A percentile compares a stretch with the other conserved stretches of the same genome.
Conservation (phyloP, 92 coral and sea anemone species). For the Palythoa grandiflora region DNA sequence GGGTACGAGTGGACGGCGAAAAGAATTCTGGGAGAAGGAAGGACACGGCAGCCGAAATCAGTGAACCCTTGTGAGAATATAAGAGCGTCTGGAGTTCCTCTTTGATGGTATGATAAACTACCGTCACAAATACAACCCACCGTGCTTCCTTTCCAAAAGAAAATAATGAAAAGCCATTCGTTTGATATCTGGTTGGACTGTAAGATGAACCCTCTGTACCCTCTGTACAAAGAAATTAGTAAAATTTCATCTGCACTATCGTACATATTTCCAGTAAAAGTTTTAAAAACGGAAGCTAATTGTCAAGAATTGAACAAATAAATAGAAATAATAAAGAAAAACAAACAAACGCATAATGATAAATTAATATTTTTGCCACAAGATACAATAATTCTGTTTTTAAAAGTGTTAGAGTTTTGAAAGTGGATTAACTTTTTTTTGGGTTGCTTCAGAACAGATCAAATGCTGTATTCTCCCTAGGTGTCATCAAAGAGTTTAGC, state of each 20-base stretch:
- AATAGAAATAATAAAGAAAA: not conserved
- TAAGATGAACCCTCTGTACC: not conserved
- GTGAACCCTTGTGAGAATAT: conserved; percentile 35
- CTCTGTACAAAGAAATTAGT: too few species aligned
- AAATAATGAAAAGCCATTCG: not conserved
- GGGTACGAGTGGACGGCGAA: conserved; percentile 19
- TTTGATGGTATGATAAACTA: not conserved
- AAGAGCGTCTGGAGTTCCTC: not conserved
- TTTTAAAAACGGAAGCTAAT: conserved; percentile 1
- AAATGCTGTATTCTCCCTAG: conserved; percentile 50
- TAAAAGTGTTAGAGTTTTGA: not conserved
- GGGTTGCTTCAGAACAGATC: not conserved
- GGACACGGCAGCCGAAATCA: conserved; percentile 11
- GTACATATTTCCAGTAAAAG: conserved; percentile 18
- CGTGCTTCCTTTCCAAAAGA: not conserved
- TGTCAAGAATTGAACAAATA: not conserved
- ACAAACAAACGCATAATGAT: not conserved
- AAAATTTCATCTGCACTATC: not conserved
- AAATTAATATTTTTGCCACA: not conserved
- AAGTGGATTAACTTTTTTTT: not conserved
- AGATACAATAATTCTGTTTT: not conserved
- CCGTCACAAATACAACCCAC: not conserved
- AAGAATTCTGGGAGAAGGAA: conserved; percentile 33
- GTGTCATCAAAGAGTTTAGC: conserved; percentile 48
- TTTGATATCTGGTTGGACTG: not conserved